These are phyloP conservation scores for Microvelia longipes DNA, from an alignment of 1,140 invertebrate species.

Conservation along the genomic window DNA sequence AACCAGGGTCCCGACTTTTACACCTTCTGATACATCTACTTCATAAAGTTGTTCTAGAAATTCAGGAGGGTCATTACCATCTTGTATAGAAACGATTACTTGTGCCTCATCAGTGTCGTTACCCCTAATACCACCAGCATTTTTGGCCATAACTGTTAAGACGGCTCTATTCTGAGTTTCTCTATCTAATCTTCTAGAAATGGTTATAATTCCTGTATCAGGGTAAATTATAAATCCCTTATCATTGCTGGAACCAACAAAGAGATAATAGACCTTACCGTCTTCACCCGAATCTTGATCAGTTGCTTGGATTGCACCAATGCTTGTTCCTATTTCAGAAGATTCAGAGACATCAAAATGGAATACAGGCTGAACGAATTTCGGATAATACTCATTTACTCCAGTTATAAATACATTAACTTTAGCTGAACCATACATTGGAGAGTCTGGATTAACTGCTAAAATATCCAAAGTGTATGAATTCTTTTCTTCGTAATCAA, in stretches of 20 bases:
- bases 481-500: slow-evolving; percentile 78
- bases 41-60: slow-evolving; percentile 64
- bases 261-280: slow-evolving; percentile 77
- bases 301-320: slow-evolving; percentile 74
- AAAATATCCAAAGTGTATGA: slow-evolving; percentile 62
- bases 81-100: slow-evolving; percentile 81
- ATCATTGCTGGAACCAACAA: slow-evolving; percentile 84
- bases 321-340: slow-evolving; percentile 64
- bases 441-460: slow-evolving; percentile 73
- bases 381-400: slow-evolving; percentile 82
- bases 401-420: slow-evolving; percentile 67
- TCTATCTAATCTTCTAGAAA: slow-evolving; percentile 66
- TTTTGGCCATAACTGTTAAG: slow-evolving; percentile 85
- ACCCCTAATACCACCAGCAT: slow-evolving; percentile 75
- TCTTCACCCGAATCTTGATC: slow-evolving; percentile 86
- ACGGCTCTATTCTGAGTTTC: slow-evolving; percentile 82
- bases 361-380: slow-evolving; percentile 80
- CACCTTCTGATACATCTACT: slow-evolving; percentile 60
- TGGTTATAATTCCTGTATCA: slow-evolving; percentile 66
- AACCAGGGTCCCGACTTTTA: slow-evolving; percentile 50
- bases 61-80: slow-evolving; percentile 89
- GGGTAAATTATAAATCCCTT: slow-evolving; percentile 77
- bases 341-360: slow-evolving; percentile 89
- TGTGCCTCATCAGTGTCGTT: slow-evolving; percentile 92
- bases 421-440: slow-evolving; percentile 55